phyloP scores from a whole-genome alignment of 2,113 vertebrate genomes.

The Alosa alosa region DNA sequence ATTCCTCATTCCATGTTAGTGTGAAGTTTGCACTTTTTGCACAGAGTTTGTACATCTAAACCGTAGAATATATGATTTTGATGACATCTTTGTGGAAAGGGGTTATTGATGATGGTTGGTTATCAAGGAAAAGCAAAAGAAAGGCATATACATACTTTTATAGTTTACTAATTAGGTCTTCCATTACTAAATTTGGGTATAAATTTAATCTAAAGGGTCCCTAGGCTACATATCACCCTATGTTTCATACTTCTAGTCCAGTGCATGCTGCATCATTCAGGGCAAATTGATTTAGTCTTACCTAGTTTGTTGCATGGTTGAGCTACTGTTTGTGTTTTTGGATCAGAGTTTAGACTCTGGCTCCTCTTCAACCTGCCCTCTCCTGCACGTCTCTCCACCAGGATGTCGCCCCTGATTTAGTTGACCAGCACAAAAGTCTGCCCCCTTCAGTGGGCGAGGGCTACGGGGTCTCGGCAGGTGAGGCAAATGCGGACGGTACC shows the following conservation, averaged over 20 bases:
- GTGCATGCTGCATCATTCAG: not conserved
- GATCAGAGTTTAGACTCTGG: slow-evolving; percentile 8
- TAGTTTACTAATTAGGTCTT: too few species aligned
- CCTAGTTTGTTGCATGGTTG: slow-evolving; percentile 1
- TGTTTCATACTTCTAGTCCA: not conserved
- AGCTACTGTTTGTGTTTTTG: not conserved
- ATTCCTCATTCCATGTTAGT: too few species aligned
- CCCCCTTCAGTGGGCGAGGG: slow-evolving; percentile 58
- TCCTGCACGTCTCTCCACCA: slow-evolving; percentile 44
- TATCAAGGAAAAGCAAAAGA: not conserved
- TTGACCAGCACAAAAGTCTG: slow-evolving; percentile 61
- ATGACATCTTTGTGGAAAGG: not conserved
- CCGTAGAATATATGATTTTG: not conserved
- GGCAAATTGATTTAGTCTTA: not conserved
- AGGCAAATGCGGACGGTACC: slow-evolving; percentile 51
- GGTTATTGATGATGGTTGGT: not conserved
- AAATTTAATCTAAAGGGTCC: not conserved
- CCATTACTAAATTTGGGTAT: not conserved
- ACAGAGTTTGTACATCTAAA: not conserved
- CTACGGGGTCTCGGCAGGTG: slow-evolving; percentile 49
- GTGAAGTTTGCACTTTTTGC: not conserved
- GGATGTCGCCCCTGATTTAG: slow-evolving; percentile 59
- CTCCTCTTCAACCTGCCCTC: slow-evolving; percentile 17
- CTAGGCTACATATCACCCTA: not conserved
- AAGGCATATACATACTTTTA: too few species aligned